Evolutionary conservation across 2,113 vertebrate genomes (phyloP).

Genomic region (Ptilorrhoa leucosticta): DNA sequence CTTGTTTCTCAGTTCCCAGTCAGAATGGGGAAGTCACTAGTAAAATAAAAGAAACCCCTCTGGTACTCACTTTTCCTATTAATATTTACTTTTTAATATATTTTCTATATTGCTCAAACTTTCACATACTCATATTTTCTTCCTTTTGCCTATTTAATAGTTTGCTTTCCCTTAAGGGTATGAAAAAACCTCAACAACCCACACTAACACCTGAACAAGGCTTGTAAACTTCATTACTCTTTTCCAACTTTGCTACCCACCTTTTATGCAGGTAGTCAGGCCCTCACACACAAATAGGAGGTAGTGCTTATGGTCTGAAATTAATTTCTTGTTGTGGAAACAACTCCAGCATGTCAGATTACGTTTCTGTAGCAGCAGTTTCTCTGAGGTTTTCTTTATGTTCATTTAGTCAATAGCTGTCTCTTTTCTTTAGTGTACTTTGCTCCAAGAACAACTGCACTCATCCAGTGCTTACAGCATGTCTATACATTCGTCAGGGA

Average conservation of each 20-base stretch:
- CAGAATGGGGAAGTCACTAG: neutral
- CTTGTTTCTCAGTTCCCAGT: neutral
- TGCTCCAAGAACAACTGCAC: neutral
- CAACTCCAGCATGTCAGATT: neutral
- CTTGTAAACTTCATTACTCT: neutral
- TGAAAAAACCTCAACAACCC: neutral
- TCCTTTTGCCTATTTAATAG: neutral
- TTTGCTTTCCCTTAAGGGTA: neutral
- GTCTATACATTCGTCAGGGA: neutral
- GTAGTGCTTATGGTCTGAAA: neutral
- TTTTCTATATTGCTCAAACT: neutral
- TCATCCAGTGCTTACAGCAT: neutral
- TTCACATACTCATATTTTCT: neutral
- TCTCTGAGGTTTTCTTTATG: neutral
- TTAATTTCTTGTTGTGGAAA: neutral
- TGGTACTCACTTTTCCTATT: neutral
- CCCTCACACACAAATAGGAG: neutral
- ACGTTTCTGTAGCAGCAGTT: neutral
- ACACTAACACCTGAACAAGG: neutral
- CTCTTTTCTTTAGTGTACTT: neutral
- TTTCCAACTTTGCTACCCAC: neutral
- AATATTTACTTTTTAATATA: neutral
- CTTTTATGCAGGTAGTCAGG: neutral
- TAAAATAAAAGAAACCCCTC: neutral
- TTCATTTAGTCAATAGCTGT: neutral